Base-by-base conservation (phyloP, 1,140 invertebrate species). In the Drosophila baimaii region DNA sequence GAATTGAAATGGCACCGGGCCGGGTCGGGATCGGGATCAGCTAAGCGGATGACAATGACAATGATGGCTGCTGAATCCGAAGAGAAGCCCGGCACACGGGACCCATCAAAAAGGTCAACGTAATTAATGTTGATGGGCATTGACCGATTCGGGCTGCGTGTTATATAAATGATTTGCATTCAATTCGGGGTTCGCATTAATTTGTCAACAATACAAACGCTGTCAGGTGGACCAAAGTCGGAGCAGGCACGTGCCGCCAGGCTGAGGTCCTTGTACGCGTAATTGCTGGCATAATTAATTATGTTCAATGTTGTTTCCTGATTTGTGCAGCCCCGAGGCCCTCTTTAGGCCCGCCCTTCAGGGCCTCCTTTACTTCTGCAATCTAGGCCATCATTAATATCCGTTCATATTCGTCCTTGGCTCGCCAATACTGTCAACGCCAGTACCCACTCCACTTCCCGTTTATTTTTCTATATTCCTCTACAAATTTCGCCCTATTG, bases 221-320 rank as follows among this genome's bases (percentile, higher is more conserved):
- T 55, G 41, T 58, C 61, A 66, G 47, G 44, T 54, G 43, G n/a
- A 25, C 33, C 12, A 15, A 27, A 29, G 9, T 8, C 9, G 19
- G 13, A n/a, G 10, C 1, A n/a, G 46, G 58, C 66, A 75, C 79
- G 79, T 77, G 63, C 57, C 58, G 55, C 39, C 54, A 56, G 51
- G 29, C 39, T 56, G 65, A 66, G 72, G 61, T 49, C 58, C 63
- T 77, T 75, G 46, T 21, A 37, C 37, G 23, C 21, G 49, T 77
- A 83, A 83, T 72, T 69, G 55, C 58, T 51, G 31, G 27, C 64
- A 75, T 81, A 78, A 85, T 77, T 78, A 85, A 85, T 85, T 66
- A 61, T 56, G 46, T 71, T 70, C 27, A 66, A 54, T 63, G 21
- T 17, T 77, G 43, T 65, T 80, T 66, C 57, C 75, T 76, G 69